Conservation (phyloP, 1,140 invertebrate genomes). For the Cherax destructor region DNA sequence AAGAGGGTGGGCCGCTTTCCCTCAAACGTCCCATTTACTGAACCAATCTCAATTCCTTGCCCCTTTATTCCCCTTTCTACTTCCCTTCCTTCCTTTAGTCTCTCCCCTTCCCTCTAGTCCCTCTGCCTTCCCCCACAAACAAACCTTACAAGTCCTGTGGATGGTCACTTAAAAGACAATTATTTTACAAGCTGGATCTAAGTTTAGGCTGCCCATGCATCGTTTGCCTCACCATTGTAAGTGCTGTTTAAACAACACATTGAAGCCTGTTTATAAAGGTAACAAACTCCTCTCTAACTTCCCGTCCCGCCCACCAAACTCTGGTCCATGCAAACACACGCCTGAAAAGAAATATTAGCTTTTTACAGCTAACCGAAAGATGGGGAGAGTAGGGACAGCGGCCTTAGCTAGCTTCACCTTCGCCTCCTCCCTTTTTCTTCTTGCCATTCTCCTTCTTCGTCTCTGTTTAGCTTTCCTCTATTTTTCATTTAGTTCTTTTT, state of each 20-base stretch:
- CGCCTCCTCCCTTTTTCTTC: too few species aligned
- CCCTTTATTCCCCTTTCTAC: neutral
- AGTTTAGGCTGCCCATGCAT: too few species aligned
- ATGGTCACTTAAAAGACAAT: too few species aligned
- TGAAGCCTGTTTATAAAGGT: constrained; percentile 17
- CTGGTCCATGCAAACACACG: constrained; percentile 15
- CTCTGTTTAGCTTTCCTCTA: too few species aligned
- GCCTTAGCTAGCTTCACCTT: too few species aligned
- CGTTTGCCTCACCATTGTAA: constrained; percentile 29
- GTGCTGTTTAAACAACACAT: constrained; percentile 14
- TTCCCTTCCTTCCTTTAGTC: neutral
- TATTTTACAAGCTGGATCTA: too few species aligned
- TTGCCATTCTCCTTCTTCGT: too few species aligned
- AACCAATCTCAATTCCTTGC: too few species aligned
- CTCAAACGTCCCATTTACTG: too few species aligned
- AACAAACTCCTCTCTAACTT: constrained; percentile 19
- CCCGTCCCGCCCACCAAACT: constrained; percentile 15
- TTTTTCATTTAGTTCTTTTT: too few species aligned
- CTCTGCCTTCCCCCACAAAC: neutral
- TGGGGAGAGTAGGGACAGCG: neutral
- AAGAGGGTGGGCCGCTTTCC: too few species aligned
- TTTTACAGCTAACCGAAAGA: neutral
- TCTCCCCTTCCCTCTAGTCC: too few species aligned
- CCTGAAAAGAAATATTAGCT: constrained; percentile 27
- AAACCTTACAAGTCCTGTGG: neutral